Conservation (phyloP, 2,113 vertebrate species). For the Perca flavescens region DNA sequence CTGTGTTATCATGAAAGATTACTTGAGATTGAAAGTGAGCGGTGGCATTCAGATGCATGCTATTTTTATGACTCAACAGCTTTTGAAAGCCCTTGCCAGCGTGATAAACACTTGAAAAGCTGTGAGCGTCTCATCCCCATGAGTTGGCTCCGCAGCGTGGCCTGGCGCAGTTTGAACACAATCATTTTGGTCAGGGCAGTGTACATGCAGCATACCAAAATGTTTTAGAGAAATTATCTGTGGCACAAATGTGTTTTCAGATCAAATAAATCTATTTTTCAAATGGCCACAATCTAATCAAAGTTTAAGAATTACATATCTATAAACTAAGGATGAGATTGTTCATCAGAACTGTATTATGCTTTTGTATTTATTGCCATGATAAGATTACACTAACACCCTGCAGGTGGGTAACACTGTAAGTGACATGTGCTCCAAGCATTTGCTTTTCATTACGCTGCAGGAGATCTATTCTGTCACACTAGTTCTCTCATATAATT, state of each 20-base stretch:
- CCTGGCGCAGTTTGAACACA: slow-evolving; percentile 51
- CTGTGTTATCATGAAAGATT: slow-evolving; percentile 70
- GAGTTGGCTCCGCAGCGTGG: slow-evolving; percentile 49
- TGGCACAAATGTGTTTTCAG: not conserved
- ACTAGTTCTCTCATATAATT: slow-evolving; percentile 14
- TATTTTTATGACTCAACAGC: slow-evolving; percentile 80
- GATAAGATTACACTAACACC: slow-evolving; percentile 30
- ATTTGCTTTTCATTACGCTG: slow-evolving; percentile 39
- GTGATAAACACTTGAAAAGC: slow-evolving; percentile 80
- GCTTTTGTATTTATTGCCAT: slow-evolving; percentile 8
- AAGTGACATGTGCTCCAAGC: not conserved
- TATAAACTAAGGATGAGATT: not conserved
- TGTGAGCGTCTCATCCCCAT: slow-evolving; percentile 58
- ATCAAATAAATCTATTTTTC: not conserved
- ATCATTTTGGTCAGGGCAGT: slow-evolving; percentile 35
- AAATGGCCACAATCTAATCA: slow-evolving; percentile 1
- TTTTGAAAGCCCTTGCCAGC: slow-evolving; percentile 72
- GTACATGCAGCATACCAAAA: slow-evolving; percentile 12
- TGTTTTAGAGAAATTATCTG: slow-evolving; percentile 25
- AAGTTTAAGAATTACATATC: not conserved
- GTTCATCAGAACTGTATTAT: slow-evolving; percentile 7
- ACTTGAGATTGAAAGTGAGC: slow-evolving; percentile 67
- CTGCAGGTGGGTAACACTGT: slow-evolving; percentile 32
- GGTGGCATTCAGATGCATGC: slow-evolving; percentile 70
- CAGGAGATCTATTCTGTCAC: slow-evolving; percentile 30